A percentile compares a stretch with the other conserved stretches of the same genome.
Conservation (phyloP, 1,140 invertebrate genomes). For the Drusus annulatus region DNA sequence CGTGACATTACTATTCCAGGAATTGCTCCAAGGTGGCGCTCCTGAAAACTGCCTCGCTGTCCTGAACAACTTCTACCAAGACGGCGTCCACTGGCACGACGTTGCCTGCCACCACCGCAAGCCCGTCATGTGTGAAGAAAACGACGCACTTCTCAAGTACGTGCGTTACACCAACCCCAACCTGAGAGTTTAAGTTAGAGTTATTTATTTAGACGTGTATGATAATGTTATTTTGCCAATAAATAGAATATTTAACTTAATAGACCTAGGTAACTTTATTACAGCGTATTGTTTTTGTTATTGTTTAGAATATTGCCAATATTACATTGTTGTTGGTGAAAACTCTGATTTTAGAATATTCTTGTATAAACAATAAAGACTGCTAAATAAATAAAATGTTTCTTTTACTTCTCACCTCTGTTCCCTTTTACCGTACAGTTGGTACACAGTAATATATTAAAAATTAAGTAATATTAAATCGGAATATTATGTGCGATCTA, state of each 20-base stretch:
- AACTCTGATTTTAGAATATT: slow-evolving; percentile 30
- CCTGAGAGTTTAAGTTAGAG: slow-evolving; percentile 74
- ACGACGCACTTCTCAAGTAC: slow-evolving; percentile 85
- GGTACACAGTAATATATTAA: background rate
- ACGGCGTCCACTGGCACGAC: slow-evolving; percentile 90
- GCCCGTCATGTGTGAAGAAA: slow-evolving; percentile 88
- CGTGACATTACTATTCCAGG: slow-evolving; percentile 62
- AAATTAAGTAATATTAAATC: too few species aligned
- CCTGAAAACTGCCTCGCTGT: slow-evolving; percentile 85
- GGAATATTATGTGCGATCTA: too few species aligned
- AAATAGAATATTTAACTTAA: slow-evolving; percentile 45
- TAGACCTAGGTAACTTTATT: slow-evolving; percentile 48
- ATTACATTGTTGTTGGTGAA: slow-evolving; percentile 13
- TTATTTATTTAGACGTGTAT: slow-evolving; percentile 1
- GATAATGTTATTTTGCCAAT: slow-evolving; percentile 48
- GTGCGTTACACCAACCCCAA: slow-evolving; percentile 84
- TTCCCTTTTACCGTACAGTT: background rate
- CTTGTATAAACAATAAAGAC: slow-evolving; percentile 44
- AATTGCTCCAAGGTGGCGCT: slow-evolving; percentile 83
- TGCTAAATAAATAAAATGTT: slow-evolving; percentile 31
- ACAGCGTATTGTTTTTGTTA: slow-evolving; percentile 44
- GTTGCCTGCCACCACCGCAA: slow-evolving; percentile 89
- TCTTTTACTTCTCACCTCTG: background rate
- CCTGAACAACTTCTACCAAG: slow-evolving; percentile 89
- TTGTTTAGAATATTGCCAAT: slow-evolving; percentile 38